Evolutionary conservation across 2,113 vertebrate species (phyloP).

Genomic region (Phylloscopus trochilus): DNA sequence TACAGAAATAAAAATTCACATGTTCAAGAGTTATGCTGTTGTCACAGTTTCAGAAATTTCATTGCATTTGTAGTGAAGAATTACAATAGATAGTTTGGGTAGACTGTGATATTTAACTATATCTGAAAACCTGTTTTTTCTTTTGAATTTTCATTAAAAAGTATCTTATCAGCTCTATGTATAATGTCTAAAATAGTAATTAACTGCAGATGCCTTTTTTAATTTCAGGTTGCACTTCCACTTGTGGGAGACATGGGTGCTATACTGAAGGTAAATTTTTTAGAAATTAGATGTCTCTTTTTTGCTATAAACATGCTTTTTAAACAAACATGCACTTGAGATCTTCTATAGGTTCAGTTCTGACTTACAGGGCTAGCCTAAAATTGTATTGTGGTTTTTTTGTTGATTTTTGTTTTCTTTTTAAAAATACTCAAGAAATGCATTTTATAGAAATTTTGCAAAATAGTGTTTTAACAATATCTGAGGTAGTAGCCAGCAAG

Average conservation of each 20-base stretch:
- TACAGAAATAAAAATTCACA: background rate
- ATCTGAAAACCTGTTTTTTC: background rate
- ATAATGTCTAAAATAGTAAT: background rate
- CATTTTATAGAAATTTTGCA: background rate
- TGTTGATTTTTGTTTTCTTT: background rate
- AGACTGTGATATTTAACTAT: background rate
- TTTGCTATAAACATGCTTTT: background rate
- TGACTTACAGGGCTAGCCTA: background rate
- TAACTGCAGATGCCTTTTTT: background rate
- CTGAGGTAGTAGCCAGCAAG: background rate
- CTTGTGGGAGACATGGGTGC: slow-evolving; percentile 90
- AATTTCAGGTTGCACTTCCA: slow-evolving; percentile 88
- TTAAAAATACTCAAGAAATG: background rate
- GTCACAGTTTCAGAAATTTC: background rate
- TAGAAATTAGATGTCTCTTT: background rate
- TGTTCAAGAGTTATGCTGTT: background rate
- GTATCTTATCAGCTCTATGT: background rate
- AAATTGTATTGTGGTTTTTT: background rate
- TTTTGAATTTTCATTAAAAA: background rate
- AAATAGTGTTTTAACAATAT: background rate
- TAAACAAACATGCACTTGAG: background rate
- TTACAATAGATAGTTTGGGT: background rate
- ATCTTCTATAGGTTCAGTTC: background rate
- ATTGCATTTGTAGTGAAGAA: background rate
- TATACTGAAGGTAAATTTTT: slow-evolving; percentile 86